Evolutionary conservation across 2,888 invertebrate genomes (phyloP).

Genomic region (Aleiodes testaceus): DNA sequence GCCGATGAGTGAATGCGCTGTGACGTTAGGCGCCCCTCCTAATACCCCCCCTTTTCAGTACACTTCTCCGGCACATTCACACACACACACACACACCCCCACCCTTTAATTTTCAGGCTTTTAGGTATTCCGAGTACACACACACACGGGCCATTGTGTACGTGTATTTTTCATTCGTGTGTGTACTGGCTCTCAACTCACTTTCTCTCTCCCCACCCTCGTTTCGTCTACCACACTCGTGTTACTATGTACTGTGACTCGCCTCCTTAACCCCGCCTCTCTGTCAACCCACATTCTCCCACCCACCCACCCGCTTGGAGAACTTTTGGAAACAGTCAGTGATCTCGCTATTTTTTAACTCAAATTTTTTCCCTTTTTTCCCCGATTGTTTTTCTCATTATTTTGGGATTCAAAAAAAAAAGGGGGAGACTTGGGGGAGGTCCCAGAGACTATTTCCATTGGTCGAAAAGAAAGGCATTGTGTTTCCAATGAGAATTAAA

Average conservation of each 20-base stretch:
- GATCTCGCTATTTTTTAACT: slow-evolving; percentile 18
- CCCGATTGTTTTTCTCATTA: not conserved
- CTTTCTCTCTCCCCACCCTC: slow-evolving; percentile 35
- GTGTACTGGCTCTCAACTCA: not conserved
- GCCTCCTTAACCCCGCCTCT: slow-evolving; percentile 54
- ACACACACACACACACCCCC: slow-evolving; percentile 13
- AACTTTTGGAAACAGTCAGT: slow-evolving; percentile 38
- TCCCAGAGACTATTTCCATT: no score
- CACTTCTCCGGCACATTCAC: slow-evolving; percentile 41
- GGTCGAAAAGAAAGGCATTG: no score
- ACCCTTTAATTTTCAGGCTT: not conserved
- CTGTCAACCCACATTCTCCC: slow-evolving; percentile 52
- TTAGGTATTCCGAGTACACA: not conserved
- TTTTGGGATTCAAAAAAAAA: no score
- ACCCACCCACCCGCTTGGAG: slow-evolving; percentile 56
- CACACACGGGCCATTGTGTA: not conserved
- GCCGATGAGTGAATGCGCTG: slow-evolving; percentile 71
- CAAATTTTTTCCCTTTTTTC: not conserved
- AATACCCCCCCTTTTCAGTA: slow-evolving; percentile 60
- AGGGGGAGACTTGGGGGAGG: no score
- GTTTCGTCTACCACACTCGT: slow-evolving; percentile 42
- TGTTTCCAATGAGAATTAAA: no score
- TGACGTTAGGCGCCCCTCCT: slow-evolving; percentile 70
- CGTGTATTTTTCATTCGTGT: not conserved
- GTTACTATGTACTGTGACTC: slow-evolving; percentile 40